These are phyloP conservation scores for Coreius guichenoti DNA, from an alignment of 2,797 vertebrate species.

Conservation along the genomic window DNA sequence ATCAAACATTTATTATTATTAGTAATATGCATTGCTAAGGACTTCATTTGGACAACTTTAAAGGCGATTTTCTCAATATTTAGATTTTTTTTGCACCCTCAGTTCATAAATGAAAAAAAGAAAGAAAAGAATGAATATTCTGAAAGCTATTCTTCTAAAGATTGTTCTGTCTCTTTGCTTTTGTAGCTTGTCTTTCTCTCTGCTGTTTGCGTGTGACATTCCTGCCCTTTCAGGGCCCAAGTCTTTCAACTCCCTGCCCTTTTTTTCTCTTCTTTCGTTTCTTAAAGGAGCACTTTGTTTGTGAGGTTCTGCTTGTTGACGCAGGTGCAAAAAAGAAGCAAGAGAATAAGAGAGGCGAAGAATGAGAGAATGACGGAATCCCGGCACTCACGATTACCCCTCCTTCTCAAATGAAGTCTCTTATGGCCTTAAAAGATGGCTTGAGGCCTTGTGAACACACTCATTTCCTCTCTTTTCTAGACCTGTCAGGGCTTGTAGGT, in stretches of 20 bases:
- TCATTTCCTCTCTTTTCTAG: constrained; percentile 3
- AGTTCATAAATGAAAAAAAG: not conserved
- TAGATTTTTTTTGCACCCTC: too few relatives aligned
- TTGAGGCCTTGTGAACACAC: constrained; percentile 19
- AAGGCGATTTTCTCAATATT: too few relatives aligned
- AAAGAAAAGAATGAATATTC: not conserved
- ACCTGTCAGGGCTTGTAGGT: constrained; percentile 62
- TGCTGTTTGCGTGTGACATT: constrained; percentile 61
- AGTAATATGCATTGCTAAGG: too few relatives aligned
- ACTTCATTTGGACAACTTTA: too few relatives aligned
- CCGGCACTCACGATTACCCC: constrained; percentile 21
- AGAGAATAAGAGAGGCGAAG: constrained; percentile 65
- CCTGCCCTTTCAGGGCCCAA: constrained; percentile 35
- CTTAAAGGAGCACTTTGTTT: constrained; percentile 72
- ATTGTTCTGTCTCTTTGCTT: constrained; percentile 30
- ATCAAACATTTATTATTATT: too few relatives aligned
- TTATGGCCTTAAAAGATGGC: constrained; percentile 15
- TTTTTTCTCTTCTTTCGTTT: constrained; percentile 64
- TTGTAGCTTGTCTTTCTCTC: constrained; percentile 38
- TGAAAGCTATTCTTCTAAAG: not conserved
- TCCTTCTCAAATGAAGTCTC: constrained; percentile 50
- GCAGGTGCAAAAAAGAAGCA: constrained; percentile 75
- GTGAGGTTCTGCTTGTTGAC: constrained; percentile 72
- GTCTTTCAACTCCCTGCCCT: constrained; percentile 52
- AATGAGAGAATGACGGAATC: constrained; percentile 9